Conservation (phyloP, 2,888 invertebrate species). For the Tipula unca region DNA sequence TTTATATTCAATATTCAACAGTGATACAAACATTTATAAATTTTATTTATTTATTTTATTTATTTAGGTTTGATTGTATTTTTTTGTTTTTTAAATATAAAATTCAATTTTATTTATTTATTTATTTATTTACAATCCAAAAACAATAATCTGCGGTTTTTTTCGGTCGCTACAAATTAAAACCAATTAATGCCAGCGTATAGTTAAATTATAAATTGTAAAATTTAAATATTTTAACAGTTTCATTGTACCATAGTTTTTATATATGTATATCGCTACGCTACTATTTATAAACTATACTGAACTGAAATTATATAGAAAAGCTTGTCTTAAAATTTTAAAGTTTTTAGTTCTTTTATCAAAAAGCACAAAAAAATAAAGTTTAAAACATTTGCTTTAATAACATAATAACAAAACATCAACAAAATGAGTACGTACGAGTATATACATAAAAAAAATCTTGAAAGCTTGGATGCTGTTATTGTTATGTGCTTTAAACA, state of each 20-base stretch:
- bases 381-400: not conserved
- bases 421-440: not conserved
- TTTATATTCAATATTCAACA: conserved; percentile 19
- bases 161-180: no score
- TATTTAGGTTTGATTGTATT: not conserved
- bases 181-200: no score
- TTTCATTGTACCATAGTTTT: no score
- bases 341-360: not conserved
- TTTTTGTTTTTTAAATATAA: not conserved
- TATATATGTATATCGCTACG: no score
- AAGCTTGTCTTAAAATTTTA: not conserved
- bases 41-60: conserved; percentile 14
- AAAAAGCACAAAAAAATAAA: not conserved
- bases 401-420: not conserved
- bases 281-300: no score
- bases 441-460: no score
- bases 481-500: not conserved
- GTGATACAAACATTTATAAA: conserved; percentile 20
- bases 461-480: not conserved
- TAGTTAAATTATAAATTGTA: no score
- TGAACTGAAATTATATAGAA: no score
- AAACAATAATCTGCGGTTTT: not conserved
- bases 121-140: not conserved
- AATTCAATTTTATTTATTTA: not conserved
- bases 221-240: no score